Base-by-base conservation (phyloP, 2,888 invertebrate species). In the Timandra comae region DNA sequence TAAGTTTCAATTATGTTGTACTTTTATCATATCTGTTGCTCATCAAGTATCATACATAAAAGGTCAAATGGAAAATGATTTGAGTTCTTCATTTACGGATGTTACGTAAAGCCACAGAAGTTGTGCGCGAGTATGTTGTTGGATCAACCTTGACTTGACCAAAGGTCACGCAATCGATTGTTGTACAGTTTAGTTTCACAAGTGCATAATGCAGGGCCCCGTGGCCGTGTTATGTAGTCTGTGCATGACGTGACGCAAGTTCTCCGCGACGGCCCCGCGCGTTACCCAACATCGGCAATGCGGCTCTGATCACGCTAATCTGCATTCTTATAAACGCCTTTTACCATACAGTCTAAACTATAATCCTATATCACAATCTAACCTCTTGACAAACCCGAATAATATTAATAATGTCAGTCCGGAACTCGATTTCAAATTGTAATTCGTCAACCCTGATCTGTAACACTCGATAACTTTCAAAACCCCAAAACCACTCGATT, bases 231-330 rank as follows among this genome's bases (percentile, higher is more conserved):
- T 29, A 33, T 42, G 43, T 48, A 46, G 45, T 29, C 11, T 13
- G 23, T 28, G 35, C 34, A 35, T 48, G 40, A 24, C 27, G 41
- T 54, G 55, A 51, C 56, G 63, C 67, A 50, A 53, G 45, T 38
- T 47, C 60, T 60, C 58, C 56, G 65, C 62, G 45, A 49, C 51
- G 48, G 49, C 49, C 48, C 49, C 42, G 41, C 55, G 49, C 53
- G 55, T 67, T 66, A 61, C 61, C 56, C 61, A 69, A 74, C 66
- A 63, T 51, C 73, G 53, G 74, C 77, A 76, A 60, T 79, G 76
- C 75, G 70, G 63, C 54, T 56, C 52, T 52, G 56, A 64, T 63
- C 71, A 71, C 65, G 69, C 72, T 62, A 71, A 69, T 70, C 68
- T 70, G 59, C 67, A 68, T 72, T 67, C 58, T 63, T 56, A 43